phyloP scores from a whole-genome alignment of 2,113 vertebrate genomes.

The Syngnathus scovelli region DNA sequence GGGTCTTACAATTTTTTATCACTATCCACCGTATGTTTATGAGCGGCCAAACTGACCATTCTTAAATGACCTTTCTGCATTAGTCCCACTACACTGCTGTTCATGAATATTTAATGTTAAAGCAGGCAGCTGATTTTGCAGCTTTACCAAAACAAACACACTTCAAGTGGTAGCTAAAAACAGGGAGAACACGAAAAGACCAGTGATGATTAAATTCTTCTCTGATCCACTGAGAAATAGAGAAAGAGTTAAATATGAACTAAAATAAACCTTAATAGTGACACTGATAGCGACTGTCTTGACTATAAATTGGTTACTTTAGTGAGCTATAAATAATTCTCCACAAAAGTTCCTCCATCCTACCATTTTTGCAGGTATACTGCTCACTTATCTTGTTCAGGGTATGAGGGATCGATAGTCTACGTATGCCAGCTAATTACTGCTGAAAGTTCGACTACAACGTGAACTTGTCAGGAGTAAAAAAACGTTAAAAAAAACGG shows the following conservation, averaged over 20 bases:
- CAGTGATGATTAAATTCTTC: conserved; percentile 25
- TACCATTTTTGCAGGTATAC: no score
- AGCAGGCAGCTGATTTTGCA: conserved; percentile 38
- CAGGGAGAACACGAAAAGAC: conserved; percentile 27
- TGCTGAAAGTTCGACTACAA: conserved; percentile 7
- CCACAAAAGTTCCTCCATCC: no score
- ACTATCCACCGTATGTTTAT: conserved; percentile 26
- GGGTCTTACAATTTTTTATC: conserved; percentile 43
- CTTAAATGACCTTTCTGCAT: conserved; percentile 64
- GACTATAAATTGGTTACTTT: no score
- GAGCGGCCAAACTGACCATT: conserved; percentile 46
- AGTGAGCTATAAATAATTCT: no score
- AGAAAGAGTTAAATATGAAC: conserved; percentile 5
- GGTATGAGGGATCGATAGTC: no score
- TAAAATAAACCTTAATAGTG: background rate
- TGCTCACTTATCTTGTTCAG: no score
- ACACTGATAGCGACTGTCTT: no score
- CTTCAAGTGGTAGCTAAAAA: conserved; percentile 45
- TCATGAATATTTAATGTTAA: conserved; percentile 69
- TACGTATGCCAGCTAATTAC: no score
- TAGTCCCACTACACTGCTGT: conserved; percentile 53
- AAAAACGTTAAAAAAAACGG: background rate
- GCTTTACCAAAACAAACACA: conserved; percentile 54
- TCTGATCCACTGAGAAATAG: conserved; percentile 16
- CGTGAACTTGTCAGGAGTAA: conserved; percentile 7